A percentile compares a stretch with the other conserved stretches of the same genome.
Evolutionary conservation across 2,888 invertebrate species (phyloP).

Genomic region (Hartigia nigra): DNA sequence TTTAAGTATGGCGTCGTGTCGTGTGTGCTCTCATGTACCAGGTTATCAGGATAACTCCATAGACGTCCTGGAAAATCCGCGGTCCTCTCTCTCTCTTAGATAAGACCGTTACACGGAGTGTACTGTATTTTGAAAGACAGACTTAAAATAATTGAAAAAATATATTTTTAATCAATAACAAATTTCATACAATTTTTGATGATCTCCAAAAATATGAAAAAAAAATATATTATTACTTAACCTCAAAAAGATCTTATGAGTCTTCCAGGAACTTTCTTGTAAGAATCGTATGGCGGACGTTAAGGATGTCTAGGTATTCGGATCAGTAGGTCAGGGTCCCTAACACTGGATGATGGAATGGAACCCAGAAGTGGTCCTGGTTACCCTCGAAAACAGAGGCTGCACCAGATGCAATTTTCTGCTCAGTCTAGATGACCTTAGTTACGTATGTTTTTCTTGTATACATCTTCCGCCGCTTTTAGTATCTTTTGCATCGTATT

Average conservation of each 20-base stretch:
- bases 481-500: background rate
- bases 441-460: background rate
- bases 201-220: background rate
- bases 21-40: constrained; percentile 9
- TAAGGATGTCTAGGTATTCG: constrained; percentile 20
- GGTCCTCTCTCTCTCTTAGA: background rate
- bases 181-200: background rate
- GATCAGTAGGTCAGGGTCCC: constrained; percentile 24
- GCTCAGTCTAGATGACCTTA: background rate
- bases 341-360: background rate
- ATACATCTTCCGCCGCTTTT: background rate
- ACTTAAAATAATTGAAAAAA: background rate
- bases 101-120: background rate
- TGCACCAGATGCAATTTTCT: background rate
- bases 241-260: background rate
- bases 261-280: background rate
- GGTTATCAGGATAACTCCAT: constrained; percentile 38
- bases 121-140: background rate
- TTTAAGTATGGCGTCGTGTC: constrained; percentile 12
- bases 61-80: background rate
- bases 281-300: background rate
- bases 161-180: background rate
- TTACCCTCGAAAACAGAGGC: background rate
- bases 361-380: background rate
- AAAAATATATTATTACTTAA: too few species aligned